phyloP scores from a whole-genome alignment of 2,888 invertebrate genomes.

The Junonia oenone region DNA sequence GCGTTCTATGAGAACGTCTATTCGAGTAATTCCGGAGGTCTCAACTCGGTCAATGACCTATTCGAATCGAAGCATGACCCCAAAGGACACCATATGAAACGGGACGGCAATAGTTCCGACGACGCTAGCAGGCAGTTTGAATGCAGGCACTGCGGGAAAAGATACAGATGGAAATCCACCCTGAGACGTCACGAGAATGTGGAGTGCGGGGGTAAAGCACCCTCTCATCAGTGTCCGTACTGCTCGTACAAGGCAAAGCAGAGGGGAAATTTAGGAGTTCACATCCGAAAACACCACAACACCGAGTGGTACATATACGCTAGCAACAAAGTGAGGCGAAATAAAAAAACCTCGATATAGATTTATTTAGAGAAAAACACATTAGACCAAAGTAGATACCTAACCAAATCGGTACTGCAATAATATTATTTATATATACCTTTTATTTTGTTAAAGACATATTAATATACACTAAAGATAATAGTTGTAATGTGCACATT shows the following conservation, averaged over 20 bases:
- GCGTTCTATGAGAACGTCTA: constrained; percentile 42
- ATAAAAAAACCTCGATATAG: constrained; percentile 61
- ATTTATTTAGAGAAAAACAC: constrained; percentile 12
- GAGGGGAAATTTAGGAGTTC: constrained; percentile 89
- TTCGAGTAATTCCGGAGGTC: constrained; percentile 28
- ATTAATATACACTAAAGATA: constrained; percentile 65
- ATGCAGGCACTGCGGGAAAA: constrained; percentile 90
- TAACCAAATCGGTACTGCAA: constrained; percentile 77
- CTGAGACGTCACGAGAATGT: constrained; percentile 90
- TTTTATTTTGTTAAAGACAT: constrained; percentile 61
- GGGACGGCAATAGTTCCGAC: constrained; percentile 58
- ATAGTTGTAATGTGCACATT: constrained; percentile 73
- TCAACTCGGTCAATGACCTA: constrained; percentile 35
- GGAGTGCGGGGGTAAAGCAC: constrained; percentile 91
- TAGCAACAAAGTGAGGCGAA: constrained; percentile 67
- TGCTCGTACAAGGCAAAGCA: constrained; percentile 90
- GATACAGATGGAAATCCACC: constrained; percentile 92
- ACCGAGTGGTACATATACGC: constrained; percentile 75
- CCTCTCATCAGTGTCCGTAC: constrained; percentile 88
- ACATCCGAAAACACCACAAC: constrained; percentile 88
- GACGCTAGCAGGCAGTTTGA: constrained; percentile 83
- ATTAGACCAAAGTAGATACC: constrained; percentile 74
- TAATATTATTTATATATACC: constrained; percentile 67
- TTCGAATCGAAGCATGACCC: constrained; percentile 53
- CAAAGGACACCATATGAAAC: constrained; percentile 47